Evolutionary conservation across 2,113 vertebrate species (phyloP), one percentile per base, ranked within the genome.

Genomic region (Hippopotamus amphibius): DNA sequence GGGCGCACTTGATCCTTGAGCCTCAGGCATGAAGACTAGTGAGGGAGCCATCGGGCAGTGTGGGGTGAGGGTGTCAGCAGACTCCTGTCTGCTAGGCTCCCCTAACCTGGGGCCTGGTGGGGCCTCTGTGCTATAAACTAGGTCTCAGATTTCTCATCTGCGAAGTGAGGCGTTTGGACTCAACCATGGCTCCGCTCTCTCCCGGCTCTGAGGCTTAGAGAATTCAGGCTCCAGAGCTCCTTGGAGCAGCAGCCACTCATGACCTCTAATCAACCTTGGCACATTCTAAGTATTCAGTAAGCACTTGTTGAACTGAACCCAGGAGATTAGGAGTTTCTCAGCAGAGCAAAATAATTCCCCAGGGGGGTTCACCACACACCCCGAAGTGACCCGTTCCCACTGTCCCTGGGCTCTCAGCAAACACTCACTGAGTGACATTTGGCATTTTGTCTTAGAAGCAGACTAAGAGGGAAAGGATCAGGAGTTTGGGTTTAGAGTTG

Each of bases 191-290:
- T 92, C 68, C 96, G 63, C 69, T 74, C 37, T 76, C 53, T 84
- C 30, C 66, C 26, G n/a, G 82, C 48, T 50, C 96, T 53, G 15
- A 76, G 86, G 81, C 74, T 28, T 63, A 21, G 80, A 26, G 53
- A 74, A 90, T 69, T 71, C 48, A 92, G 65, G 66, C 30, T 87
- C 93, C 69, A 74, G 71, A 55, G 87, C 85, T 46, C n/a, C 48
- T 55, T 91, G 63, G 30, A 81, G 72, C 82, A 53, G 72, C 48
- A 21, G 26, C 83, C 19, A 1, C 71, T 63, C 43, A 92, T 92
- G 97, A 98, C 97, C 96, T 96, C 95, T 90, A 95, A 46, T 96
- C 96, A 89, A 97, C 96, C 97, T 98, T 98, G 96, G 95, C 89
- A 76, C 69, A 59, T 80, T 83, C 30, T 95, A 93, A 97, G 91